phyloP scores from a whole-genome alignment of 2,888 invertebrate species.

The Scaptomyza flava region DNA sequence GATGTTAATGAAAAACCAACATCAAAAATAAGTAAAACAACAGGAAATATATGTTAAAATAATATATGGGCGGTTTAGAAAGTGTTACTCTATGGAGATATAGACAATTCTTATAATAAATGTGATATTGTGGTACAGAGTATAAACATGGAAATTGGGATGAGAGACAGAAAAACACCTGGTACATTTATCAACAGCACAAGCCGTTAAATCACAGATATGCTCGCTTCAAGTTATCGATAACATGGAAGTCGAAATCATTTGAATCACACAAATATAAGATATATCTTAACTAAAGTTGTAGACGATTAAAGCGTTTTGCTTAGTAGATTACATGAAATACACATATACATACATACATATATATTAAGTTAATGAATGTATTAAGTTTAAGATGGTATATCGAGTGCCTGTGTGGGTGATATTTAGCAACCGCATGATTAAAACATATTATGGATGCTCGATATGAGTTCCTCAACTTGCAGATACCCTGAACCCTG shows the following conservation, averaged over 20 bases:
- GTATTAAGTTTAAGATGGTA: neutral
- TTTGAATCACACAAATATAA: conserved; percentile 24
- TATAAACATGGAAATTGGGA: conserved; percentile 40
- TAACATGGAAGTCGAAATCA: neutral
- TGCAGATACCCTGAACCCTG: conserved; percentile 14
- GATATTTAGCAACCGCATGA: conserved; percentile 15
- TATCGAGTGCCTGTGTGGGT: neutral
- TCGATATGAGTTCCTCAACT: conserved; percentile 7
- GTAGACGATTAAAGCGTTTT: conserved; percentile 42
- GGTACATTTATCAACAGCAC: conserved; percentile 26
- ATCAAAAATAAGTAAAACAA: conserved; percentile 6
- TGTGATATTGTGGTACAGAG: conserved; percentile 30
- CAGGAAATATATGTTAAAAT: conserved; percentile 20
- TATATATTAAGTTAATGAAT: conserved; percentile 15
- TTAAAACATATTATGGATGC: neutral
- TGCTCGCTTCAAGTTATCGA: conserved; percentile 16
- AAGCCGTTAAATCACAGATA: conserved; percentile 19
- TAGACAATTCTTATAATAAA: conserved; percentile 16
- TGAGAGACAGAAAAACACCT: conserved; percentile 5
- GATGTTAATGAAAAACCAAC: conserved; percentile 7
- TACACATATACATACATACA: conserved; percentile 4
- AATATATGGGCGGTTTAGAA: conserved; percentile 23
- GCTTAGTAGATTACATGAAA: conserved; percentile 26
- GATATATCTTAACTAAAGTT: neutral
- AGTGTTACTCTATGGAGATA: conserved; percentile 25